A percentile compares a stretch with the other conserved stretches of the same genome.
phyloP scores from a whole-genome alignment of 2,888 invertebrate genomes.

The Idaea dimidiata region DNA sequence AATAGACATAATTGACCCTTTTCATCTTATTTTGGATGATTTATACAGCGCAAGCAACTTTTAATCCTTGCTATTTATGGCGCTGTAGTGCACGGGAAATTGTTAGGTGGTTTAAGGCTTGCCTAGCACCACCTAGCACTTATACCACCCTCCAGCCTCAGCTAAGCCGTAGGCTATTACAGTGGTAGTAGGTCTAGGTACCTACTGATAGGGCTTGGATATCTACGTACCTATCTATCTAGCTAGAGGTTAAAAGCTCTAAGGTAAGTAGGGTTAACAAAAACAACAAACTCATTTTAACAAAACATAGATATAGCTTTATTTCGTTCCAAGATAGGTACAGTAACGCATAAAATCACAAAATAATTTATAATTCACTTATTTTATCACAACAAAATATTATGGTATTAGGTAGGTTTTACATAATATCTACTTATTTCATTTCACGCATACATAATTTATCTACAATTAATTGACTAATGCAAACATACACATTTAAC shows the following conservation, averaged over 20 bases:
- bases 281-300: constrained; percentile 36
- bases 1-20: too few relatives aligned
- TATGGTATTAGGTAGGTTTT: constrained; percentile 26
- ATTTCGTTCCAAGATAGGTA: constrained; percentile 44
- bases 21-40: too few relatives aligned
- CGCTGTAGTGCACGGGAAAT: too few relatives aligned
- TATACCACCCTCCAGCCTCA: too few relatives aligned
- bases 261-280: neutral
- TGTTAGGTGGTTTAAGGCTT: too few relatives aligned
- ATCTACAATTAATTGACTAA: constrained; percentile 41
- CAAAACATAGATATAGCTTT: constrained; percentile 71
- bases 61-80: too few relatives aligned
- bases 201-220: neutral
- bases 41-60: too few relatives aligned
- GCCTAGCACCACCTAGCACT: too few relatives aligned
- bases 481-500: constrained; percentile 20
- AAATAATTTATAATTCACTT: constrained; percentile 46
- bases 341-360: constrained; percentile 60
- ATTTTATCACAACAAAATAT: constrained; percentile 40
- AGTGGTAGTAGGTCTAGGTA: neutral
- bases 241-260: too few relatives aligned
- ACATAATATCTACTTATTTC: constrained; percentile 27
- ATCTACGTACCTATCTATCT: too few relatives aligned
- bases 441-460: constrained; percentile 30
- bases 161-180: too few relatives aligned